A percentile compares a stretch with the other conserved stretches of the same genome.
Conservation (phyloP, 2,888 invertebrate species). For the Oasisia sp. region DNA sequence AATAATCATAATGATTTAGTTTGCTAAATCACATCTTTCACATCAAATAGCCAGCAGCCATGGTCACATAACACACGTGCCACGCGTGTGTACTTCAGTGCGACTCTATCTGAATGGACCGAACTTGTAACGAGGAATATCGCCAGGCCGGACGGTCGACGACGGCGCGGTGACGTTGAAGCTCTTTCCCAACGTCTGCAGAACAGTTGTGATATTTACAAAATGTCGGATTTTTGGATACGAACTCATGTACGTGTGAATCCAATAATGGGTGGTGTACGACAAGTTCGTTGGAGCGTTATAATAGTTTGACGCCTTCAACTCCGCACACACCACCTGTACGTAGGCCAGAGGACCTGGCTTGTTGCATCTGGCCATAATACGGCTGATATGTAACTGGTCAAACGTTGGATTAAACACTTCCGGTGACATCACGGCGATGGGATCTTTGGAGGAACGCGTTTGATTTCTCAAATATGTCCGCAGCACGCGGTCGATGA, state of each 20-base stretch:
- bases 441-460: neutral
- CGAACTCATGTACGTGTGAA: slow-evolving; percentile 32
- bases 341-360: neutral
- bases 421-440: slow-evolving; percentile 25
- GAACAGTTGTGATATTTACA: neutral
- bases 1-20: too few relatives aligned
- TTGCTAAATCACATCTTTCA: too few relatives aligned
- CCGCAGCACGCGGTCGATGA: neutral
- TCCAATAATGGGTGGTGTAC: slow-evolving; percentile 40
- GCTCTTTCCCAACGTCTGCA: neutral
- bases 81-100: neutral
- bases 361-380: slow-evolving; percentile 33
- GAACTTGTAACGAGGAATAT: neutral
- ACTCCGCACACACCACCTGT: slow-evolving; percentile 27
- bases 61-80: too few relatives aligned
- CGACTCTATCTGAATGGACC: neutral
- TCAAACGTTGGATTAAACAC: slow-evolving; percentile 39
- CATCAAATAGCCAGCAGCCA: too few relatives aligned
- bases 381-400: slow-evolving; percentile 34
- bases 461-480: neutral
- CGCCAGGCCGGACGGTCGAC: neutral
- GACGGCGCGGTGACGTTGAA: neutral
- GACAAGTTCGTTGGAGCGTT: slow-evolving; percentile 17
- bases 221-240: neutral
- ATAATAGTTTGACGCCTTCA: slow-evolving; percentile 25